Evolutionary conservation across 2,888 invertebrate genomes (phyloP).

Genomic region (Ariolimax columbianus): DNA sequence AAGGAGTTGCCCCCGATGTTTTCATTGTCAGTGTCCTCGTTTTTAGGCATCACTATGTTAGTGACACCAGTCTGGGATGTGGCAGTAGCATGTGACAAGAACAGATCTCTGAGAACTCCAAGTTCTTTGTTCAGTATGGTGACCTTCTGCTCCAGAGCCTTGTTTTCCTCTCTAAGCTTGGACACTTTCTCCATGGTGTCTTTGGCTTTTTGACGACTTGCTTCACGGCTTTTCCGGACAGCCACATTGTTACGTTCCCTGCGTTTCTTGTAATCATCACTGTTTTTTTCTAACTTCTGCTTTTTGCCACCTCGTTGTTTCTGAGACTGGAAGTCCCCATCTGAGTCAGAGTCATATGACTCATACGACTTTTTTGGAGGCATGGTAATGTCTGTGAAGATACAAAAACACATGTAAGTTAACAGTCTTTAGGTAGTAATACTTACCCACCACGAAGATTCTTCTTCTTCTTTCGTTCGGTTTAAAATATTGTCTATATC

Average conservation of each 20-base stretch:
- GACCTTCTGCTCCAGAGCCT: slow-evolving; percentile 91
- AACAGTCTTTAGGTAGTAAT: too few species aligned
- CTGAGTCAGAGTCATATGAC: slow-evolving; percentile 49
- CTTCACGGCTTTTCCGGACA: slow-evolving; percentile 95
- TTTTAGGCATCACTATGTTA: neutral
- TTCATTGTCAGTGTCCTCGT: neutral
- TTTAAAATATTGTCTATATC: too few species aligned
- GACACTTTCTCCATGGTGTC: slow-evolving; percentile 97
- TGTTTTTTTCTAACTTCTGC: slow-evolving; percentile 51
- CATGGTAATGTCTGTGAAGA: slow-evolving; percentile 9
- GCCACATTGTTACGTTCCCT: slow-evolving; percentile 97
- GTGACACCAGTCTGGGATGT: slow-evolving; percentile 46
- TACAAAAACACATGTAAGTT: too few species aligned
- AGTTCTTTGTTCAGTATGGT: slow-evolving; percentile 89
- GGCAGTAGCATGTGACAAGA: slow-evolving; percentile 73
- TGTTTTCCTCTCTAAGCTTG: slow-evolving; percentile 92
- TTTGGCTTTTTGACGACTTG: slow-evolving; percentile 94
- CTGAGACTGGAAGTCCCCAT: slow-evolving; percentile 15
- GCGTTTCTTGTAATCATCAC: slow-evolving; percentile 92
- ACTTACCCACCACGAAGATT: too few species aligned
- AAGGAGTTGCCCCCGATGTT: neutral
- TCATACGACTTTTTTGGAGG: slow-evolving; percentile 49
- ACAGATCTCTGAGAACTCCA: slow-evolving; percentile 87
- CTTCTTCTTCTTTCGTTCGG: too few species aligned
- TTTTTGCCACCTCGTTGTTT: slow-evolving; percentile 15